phyloP scores from a whole-genome alignment of 2,113 vertebrate species.

The Illadopsis cleaveri region DNA sequence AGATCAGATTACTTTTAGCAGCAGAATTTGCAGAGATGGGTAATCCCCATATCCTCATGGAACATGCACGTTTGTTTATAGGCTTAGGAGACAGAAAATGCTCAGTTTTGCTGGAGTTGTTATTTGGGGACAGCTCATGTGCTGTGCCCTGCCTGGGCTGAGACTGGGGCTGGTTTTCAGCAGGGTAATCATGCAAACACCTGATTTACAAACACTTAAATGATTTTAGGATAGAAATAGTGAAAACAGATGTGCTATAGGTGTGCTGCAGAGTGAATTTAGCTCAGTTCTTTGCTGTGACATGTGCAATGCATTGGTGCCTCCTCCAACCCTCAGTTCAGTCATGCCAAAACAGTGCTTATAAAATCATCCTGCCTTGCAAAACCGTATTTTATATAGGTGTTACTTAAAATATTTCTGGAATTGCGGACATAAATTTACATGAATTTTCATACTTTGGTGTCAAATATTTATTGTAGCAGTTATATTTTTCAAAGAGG shows the following conservation, averaged over 20 bases:
- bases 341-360: background rate
- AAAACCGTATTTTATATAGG: background rate
- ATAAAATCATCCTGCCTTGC: background rate
- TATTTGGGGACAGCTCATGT: background rate
- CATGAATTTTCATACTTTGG: conserved; percentile 55
- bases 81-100: background rate
- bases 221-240: background rate
- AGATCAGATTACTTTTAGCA: conserved; percentile 2
- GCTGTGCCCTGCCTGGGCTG: background rate
- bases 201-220: background rate
- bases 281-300: background rate
- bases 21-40: background rate
- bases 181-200: background rate
- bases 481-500: conserved; percentile 44
- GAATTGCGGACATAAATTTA: conserved; percentile 37
- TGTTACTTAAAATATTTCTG: conserved; percentile 38
- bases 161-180: background rate
- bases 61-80: background rate
- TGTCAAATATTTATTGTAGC: conserved; percentile 57
- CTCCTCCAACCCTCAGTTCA: background rate
- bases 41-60: conserved; percentile 42
- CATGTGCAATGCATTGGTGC: background rate
- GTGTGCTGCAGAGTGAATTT: background rate
- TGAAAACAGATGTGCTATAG: fast-evolving
- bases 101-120: background rate